A percentile compares a stretch with the other conserved stretches of the same genome.
Evolutionary conservation across 1,140 invertebrate species (phyloP).

Genomic region (Vanessa tameamea): DNA sequence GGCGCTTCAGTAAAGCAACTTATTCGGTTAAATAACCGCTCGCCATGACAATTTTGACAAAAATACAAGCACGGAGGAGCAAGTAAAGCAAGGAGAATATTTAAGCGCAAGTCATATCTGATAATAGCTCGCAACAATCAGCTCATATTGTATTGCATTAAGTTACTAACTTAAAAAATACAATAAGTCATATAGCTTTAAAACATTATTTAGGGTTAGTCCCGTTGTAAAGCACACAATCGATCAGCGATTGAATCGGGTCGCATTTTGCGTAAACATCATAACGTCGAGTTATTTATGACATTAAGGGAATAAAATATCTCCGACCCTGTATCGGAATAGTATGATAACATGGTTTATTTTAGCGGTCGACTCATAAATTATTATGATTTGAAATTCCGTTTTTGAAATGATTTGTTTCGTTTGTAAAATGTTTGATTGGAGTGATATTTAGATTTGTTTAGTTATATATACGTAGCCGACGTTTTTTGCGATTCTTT

Average conservation of each 20-base stretch:
- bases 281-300: conserved; percentile 48
- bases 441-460: neutral
- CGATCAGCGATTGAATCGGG: conserved; percentile 40
- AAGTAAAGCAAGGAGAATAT: no score
- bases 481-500: no score
- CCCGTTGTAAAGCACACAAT: conserved; percentile 30
- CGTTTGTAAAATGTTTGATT: conserved; percentile 14
- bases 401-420: conserved; percentile 7
- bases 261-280: conserved; percentile 48
- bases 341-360: conserved; percentile 34
- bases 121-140: no score
- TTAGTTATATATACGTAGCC: no score
- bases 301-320: conserved; percentile 46
- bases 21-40: no score
- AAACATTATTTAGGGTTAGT: conserved; percentile 22
- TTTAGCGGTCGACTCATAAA: conserved; percentile 18
- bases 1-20: no score
- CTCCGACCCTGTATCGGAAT: conserved; percentile 31
- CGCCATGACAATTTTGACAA: no score
- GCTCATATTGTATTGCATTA: no score
- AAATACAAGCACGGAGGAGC: no score
- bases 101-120: no score
- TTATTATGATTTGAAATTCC: conserved; percentile 11
- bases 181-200: neutral
- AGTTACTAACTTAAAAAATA: no score